Percentiles rank a stretch among this genome's conserved stretches.
Evolutionary conservation across 2,888 invertebrate genomes (phyloP).

Genomic region (Drepana falcataria): DNA sequence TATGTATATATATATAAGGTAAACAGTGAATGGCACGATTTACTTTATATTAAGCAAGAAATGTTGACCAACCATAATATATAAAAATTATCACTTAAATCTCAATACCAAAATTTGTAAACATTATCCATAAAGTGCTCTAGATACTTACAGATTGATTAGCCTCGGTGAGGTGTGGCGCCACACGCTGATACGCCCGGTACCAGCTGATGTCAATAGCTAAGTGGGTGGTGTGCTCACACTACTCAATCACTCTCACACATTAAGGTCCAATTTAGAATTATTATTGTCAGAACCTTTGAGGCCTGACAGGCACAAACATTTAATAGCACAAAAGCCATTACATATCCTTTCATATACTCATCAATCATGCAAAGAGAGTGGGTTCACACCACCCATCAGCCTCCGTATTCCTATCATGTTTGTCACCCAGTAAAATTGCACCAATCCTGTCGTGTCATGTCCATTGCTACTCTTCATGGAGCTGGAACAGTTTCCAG

Average conservation of each 20-base stretch:
- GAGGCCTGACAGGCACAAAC: too few relatives aligned
- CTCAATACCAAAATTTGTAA: slow-evolving; percentile 1
- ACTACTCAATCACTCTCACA: slow-evolving; percentile 34
- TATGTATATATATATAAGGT: too few relatives aligned
- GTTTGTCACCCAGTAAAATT: slow-evolving; percentile 53
- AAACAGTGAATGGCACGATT: too few relatives aligned
- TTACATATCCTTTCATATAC: neutral
- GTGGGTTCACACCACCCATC: slow-evolving; percentile 50
- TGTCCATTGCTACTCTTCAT: too few relatives aligned
- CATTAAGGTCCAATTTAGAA: neutral
- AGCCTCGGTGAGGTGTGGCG: slow-evolving; percentile 7
- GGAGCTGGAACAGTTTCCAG: too few relatives aligned
- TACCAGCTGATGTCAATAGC: slow-evolving; percentile 48
- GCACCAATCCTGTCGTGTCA: slow-evolving; percentile 46
- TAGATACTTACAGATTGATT: slow-evolving; percentile 17
- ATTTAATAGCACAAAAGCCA: too few relatives aligned
- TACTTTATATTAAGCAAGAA: too few relatives aligned
- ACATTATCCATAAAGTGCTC: slow-evolving; percentile 3
- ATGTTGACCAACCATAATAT: too few relatives aligned
- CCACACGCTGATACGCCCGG: slow-evolving; percentile 19
- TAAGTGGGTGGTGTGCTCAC: slow-evolving; percentile 43
- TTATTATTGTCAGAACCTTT: too few relatives aligned
- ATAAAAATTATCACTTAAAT: too few relatives aligned
- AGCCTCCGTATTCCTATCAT: slow-evolving; percentile 56
- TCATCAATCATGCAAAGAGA: slow-evolving; percentile 31